Conservation (phyloP, 2,888 invertebrate species). For the Calephelis perditalis region DNA sequence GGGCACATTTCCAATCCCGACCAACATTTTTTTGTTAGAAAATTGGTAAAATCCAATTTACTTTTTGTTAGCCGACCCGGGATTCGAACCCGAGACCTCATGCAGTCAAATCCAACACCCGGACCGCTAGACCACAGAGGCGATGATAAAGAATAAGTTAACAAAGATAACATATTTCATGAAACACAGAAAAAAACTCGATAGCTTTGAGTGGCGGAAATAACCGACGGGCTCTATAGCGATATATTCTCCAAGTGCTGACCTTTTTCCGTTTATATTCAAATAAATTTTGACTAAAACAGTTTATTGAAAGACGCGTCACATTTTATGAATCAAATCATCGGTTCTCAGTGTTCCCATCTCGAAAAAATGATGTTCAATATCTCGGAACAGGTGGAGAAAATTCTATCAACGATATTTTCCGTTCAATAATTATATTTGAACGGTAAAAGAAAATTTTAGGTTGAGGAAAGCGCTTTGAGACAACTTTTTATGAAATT, state of each 20-base stretch:
- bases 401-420: neutral
- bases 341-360: neutral
- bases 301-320: slow-evolving; percentile 12
- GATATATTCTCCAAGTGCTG: neutral
- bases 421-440: slow-evolving; percentile 11
- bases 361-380: slow-evolving; percentile 10
- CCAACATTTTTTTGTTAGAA: no score
- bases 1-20: no score
- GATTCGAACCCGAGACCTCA: no score
- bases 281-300: slow-evolving; percentile 4
- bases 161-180: no score
- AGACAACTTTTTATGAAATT: neutral
- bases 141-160: no score
- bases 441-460: neutral
- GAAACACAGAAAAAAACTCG: no score
- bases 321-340: slow-evolving; percentile 12
- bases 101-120: no score
- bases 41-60: no score
- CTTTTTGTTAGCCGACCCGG: no score
- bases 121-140: no score
- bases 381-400: slow-evolving; percentile 10
- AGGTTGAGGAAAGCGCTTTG: slow-evolving; percentile 5
- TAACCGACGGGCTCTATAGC: neutral
- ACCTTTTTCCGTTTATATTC: slow-evolving; percentile 6
- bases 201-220: neutral